Base-by-base conservation (phyloP, 2,888 invertebrate genomes). In the Phengaris alcon region DNA sequence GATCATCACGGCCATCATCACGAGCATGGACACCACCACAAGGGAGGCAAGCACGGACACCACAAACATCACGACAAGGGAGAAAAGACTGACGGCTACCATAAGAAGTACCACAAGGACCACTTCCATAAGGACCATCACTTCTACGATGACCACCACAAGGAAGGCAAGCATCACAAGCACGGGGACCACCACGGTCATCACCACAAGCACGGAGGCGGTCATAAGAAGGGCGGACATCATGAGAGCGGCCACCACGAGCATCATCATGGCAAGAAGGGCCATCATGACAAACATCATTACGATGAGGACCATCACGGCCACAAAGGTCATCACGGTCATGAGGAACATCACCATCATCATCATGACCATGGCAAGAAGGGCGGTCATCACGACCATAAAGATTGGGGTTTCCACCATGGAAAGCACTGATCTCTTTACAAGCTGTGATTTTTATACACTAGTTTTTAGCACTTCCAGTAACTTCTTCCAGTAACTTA, bases 301-400 rank as follows among this genome's bases (percentile, higher is more conserved):
- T 79, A 90, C 68, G 92, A 93, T 77, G 91, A 90, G 76, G 86
- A 91, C 76, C 92, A 93, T 77, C 85, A 93, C 22, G 93, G 92
- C n/a, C 93, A 93, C 82, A 92, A 93, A 81, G 93, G 93, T 59
- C 93, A 93, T 78, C 92, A 93, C 77, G 93, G 93, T 35, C 93
- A 93, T 80, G 92, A 93, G 75, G 91, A 91, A 75, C 93, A 93
- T 79, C 93, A 93, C 81, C 92, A 92, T 77, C 87, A 87, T 79
- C 93, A 93, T 80, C 90, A 93, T 77, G 92, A 90, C 78, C 93
- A 93, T 85, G 93, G 93, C 84, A 93, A 93, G 85, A 93, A 93
- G 84, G 93, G 92, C 55, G 92, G 90, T 76, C 92, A 93, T 77
- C 79, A 91, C 10, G 90, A 88, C 81, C 91, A 91, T 77, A 93